Conservation (phyloP, 2,888 invertebrate genomes). For the Aethes cnicana region DNA sequence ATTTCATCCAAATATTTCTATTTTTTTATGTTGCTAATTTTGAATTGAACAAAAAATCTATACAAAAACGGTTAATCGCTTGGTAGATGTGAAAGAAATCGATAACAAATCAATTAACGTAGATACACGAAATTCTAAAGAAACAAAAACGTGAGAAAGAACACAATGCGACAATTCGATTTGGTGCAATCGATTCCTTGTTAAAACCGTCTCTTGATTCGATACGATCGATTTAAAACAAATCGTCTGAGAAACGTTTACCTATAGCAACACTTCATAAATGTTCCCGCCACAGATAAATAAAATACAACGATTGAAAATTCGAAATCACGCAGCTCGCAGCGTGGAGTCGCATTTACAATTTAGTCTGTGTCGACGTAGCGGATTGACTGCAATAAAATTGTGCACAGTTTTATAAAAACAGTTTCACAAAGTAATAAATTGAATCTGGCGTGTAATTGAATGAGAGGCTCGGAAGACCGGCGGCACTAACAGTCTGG, state of each 20-base stretch:
- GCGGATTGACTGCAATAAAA: constrained; percentile 62
- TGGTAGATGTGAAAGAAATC: constrained; percentile 60
- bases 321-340: constrained; percentile 8
- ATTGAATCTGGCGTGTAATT: constrained; percentile 70
- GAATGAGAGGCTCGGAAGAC: constrained; percentile 73
- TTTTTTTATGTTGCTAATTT: neutral
- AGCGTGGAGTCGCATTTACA: constrained; percentile 40
- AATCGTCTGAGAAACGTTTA: constrained; percentile 61
- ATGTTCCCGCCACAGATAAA: constrained; percentile 45
- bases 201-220: constrained; percentile 69
- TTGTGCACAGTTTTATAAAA: constrained; percentile 53
- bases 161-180: constrained; percentile 50
- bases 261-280: constrained; percentile 38
- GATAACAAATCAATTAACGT: constrained; percentile 65
- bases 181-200: constrained; percentile 61
- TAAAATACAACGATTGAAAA: constrained; percentile 37
- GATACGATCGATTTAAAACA: constrained; percentile 66
- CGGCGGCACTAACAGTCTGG: constrained; percentile 69
- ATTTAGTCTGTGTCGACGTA: constrained; percentile 51
- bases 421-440: constrained; percentile 59
- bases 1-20: too few relatives aligned
- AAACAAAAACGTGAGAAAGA: constrained; percentile 79
- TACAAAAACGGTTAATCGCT: constrained; percentile 40
- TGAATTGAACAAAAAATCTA: constrained; percentile 16
- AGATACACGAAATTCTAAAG: constrained; percentile 58